Conservation (phyloP, 2,888 invertebrate species). For the Drosophila barbarae region DNA sequence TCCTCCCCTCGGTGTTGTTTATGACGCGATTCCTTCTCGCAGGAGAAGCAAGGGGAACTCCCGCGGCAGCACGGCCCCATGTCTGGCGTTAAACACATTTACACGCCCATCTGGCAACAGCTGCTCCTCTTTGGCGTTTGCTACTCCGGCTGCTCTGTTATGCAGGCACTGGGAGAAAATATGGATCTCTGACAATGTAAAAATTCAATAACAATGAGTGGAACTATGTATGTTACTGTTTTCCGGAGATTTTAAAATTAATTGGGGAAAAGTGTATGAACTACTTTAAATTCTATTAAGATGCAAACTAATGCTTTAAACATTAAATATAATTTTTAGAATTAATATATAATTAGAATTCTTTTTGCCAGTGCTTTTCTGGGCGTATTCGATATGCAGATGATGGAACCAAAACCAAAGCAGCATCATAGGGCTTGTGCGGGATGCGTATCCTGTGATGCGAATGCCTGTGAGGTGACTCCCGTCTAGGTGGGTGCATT, state of each 20-base stretch:
- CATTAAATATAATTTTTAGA: neutral
- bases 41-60: conserved; percentile 7
- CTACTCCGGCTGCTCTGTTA: conserved; percentile 45
- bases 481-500: conserved; percentile 41
- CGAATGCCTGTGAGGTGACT: conserved; percentile 4
- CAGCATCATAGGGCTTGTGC: conserved; percentile 12
- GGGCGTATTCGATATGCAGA: conserved; percentile 18
- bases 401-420: conserved; percentile 11
- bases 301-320: neutral
- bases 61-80: conserved; percentile 38
- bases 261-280: neutral
- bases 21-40: conserved; percentile 25
- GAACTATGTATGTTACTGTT: neutral
- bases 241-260: neutral
- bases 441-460: conserved; percentile 8
- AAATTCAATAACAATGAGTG: neutral
- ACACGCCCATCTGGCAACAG: conserved; percentile 69
- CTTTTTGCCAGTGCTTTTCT: conserved; percentile 11
- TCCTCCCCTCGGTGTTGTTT: conserved; percentile 16
- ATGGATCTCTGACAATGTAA: neutral
- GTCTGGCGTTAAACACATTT: conserved; percentile 58
- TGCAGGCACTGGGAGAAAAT: conserved; percentile 17
- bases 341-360: neutral
- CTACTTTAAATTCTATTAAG: neutral
- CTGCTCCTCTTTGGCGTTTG: conserved; percentile 51